A percentile compares a stretch with the other conserved stretches of the same genome.
phyloP scores from a whole-genome alignment of 2,888 invertebrate species.

The Drosophila meridionalis region DNA sequence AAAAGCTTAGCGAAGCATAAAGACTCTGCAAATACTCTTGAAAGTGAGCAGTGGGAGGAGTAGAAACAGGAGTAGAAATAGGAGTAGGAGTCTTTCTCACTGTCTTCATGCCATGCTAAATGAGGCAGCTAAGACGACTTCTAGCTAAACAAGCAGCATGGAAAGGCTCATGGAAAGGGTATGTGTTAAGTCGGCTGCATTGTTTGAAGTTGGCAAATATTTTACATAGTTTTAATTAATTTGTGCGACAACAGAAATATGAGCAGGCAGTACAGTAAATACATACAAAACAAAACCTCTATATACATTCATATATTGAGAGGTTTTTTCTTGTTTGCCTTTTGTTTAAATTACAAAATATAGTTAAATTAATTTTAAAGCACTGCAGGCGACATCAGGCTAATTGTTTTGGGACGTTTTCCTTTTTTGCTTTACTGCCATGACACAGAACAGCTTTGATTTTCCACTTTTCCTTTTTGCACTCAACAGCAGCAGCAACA shows the following conservation, averaged over 20 bases:
- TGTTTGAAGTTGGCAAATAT: slow-evolving; percentile 19
- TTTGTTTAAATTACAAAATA: slow-evolving; percentile 34
- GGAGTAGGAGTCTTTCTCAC: background rate
- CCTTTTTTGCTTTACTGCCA: slow-evolving; percentile 31
- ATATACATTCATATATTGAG: background rate
- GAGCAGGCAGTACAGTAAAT: slow-evolving; percentile 22
- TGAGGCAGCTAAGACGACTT: slow-evolving; percentile 33
- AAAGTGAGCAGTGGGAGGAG: slow-evolving; percentile 3
- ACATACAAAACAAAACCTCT: slow-evolving; percentile 1
- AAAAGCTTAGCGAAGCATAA: slow-evolving; percentile 58
- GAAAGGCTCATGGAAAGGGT: background rate
- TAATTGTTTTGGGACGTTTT: slow-evolving; percentile 68
- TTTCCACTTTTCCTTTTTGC: slow-evolving; percentile 64
- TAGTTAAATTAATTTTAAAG: slow-evolving; percentile 56
- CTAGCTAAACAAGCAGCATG: background rate
- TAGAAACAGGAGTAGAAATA: too few relatives aligned
- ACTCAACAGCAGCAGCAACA: slow-evolving; percentile 23
- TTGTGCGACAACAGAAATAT: slow-evolving; percentile 42
- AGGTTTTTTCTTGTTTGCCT: background rate
- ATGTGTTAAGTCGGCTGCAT: background rate
- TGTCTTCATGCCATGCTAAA: slow-evolving; percentile 22
- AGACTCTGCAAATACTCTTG: slow-evolving; percentile 42
- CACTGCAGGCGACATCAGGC: slow-evolving; percentile 58
- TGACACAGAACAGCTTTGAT: slow-evolving; percentile 66
- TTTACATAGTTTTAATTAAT: slow-evolving; percentile 50